phyloP scores from a whole-genome alignment of 1,140 invertebrate genomes.

The Littorina saxatilis region DNA sequence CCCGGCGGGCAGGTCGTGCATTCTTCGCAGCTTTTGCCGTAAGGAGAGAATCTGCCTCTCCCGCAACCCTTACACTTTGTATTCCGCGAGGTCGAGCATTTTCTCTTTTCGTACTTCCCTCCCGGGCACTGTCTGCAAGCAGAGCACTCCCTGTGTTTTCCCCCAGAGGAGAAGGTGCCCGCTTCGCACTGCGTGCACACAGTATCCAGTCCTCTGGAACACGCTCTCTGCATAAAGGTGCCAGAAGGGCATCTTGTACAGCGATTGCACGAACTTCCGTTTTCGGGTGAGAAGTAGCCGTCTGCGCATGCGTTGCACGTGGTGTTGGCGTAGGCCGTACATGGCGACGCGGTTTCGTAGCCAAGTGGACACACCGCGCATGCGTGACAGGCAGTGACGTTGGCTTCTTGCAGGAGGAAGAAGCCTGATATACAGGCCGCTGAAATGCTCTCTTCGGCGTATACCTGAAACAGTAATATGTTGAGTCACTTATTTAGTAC shows the following conservation, averaged over 20 bases:
- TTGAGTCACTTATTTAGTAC: too few relatives aligned
- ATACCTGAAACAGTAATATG: too few relatives aligned
- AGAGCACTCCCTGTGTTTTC: neutral
- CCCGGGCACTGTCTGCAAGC: neutral
- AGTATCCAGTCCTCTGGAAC: neutral
- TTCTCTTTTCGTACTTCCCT: neutral
- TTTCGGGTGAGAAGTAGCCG: constrained; percentile 2
- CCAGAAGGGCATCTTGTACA: constrained; percentile 8
- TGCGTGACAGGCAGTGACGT: neutral
- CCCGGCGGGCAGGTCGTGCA: constrained; percentile 24
- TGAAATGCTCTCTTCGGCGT: too few relatives aligned
- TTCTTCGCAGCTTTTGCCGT: neutral
- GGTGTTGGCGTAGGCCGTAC: constrained; percentile 1
- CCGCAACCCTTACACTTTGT: neutral
- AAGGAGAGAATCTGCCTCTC: neutral
- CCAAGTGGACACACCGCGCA: constrained; percentile 25
- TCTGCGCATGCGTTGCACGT: constrained; percentile 14
- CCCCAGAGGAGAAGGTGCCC: neutral
- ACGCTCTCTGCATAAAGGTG: neutral
- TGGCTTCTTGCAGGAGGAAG: neutral
- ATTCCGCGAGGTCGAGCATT: neutral
- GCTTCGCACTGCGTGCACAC: constrained; percentile 17
- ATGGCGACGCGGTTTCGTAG: neutral
- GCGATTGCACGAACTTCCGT: neutral
- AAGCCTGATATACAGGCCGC: constrained; percentile 5